Base-by-base conservation (phyloP, 1,140 invertebrate genomes). In the Cherax quadricarinatus region DNA sequence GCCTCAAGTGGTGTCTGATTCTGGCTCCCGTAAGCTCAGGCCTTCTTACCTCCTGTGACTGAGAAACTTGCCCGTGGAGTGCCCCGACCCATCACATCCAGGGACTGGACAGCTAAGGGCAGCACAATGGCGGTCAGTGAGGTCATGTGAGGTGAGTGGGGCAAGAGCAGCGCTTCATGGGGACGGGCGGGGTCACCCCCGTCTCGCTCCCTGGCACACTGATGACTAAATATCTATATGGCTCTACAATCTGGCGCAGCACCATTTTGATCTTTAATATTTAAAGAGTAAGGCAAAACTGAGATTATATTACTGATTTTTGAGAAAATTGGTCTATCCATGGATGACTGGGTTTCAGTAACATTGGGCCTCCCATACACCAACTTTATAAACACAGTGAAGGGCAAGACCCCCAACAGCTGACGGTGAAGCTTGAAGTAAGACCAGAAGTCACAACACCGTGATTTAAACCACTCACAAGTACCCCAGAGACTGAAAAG, bases 51-150 rank as follows among this genome's bases (percentile, higher is more conserved):
- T 94, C 88, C 93, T 93, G 96, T 99, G 98, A 93, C 98, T 98
- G 95, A 99, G 96, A 95, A 99, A 99, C 97, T 99, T 99, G 94
- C 98, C 98, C 93, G 98, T 99, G 89, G 98, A 98, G 95, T 99
- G 98, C 94, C 98, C 98, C 94, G 98, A 98, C 94, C 98, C 98
- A 96, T 99, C 98, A 96, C 98, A 99, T 94, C 98, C 98, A 94
- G 98, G 98, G 95, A 99, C 98, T 93, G 98, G 98, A 96, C 98
- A 98, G 96, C 98, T 97, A 88, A 98, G 95, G 92, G 88, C 84
- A 88, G 86, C 86, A 92, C 91, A 92, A 88, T 88, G 81, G 86
- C 91, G 86, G 86, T 92, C 85, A 92, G 91, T 92, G 86, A 91
- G 82, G 89, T 91, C 62, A 66, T 66, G 91, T 92, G 86, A 91